Percentiles rank a stretch among this genome's conserved stretches.
Evolutionary conservation across 2,113 vertebrate genomes (phyloP).

Genomic region (Pelvicachromis taeniatus): DNA sequence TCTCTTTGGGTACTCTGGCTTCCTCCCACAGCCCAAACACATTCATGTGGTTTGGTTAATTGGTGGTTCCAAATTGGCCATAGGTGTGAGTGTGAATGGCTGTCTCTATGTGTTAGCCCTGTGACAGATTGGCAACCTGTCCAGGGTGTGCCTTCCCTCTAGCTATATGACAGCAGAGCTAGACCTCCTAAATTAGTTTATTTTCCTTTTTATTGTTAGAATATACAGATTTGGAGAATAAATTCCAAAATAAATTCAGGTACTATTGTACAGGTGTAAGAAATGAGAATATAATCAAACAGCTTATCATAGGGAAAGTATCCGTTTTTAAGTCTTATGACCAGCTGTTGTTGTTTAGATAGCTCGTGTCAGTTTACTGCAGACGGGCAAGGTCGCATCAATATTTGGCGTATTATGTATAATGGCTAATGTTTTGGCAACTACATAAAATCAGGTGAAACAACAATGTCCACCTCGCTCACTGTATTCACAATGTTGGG

Average conservation of each 20-base stretch:
- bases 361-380: not conserved
- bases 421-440: not conserved
- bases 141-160: not conserved
- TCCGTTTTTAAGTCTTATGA: not conserved
- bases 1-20: not conserved
- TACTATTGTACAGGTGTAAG: not conserved
- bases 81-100: not conserved
- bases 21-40: not conserved
- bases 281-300: no score
- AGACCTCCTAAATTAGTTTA: not conserved
- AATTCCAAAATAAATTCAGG: not conserved
- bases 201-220: not conserved
- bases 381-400: no score
- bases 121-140: accelerated
- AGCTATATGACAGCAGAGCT: not conserved
- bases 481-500: not conserved
- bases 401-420: not conserved
- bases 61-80: not conserved
- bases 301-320: no score
- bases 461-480: not conserved
- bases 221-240: not conserved
- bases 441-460: not conserved
- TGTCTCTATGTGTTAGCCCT: not conserved
- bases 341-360: not conserved
- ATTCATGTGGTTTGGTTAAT: not conserved